Percentiles rank a stretch among this genome's conserved stretches.
Evolutionary conservation across 2,888 invertebrate species (phyloP).

Genomic region (Drosophila anomalata): DNA sequence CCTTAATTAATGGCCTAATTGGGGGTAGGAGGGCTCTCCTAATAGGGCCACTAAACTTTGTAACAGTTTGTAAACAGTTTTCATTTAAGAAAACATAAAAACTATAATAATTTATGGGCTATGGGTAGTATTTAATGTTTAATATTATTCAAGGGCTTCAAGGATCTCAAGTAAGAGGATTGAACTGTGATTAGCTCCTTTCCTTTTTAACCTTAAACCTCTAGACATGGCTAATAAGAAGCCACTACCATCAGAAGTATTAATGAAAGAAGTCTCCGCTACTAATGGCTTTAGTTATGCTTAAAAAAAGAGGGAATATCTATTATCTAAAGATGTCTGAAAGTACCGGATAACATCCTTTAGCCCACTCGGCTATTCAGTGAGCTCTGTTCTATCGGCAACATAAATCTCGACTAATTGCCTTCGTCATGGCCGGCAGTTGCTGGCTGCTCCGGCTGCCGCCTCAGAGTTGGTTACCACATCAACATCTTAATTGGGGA

Average conservation of each 20-base stretch:
- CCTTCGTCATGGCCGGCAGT: constrained; percentile 35
- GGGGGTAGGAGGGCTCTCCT: constrained; percentile 4
- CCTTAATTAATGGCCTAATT: constrained; percentile 36
- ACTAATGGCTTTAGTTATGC: neutral
- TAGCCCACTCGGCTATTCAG: constrained; percentile 33
- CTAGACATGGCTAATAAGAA: no score
- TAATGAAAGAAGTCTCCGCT: neutral
- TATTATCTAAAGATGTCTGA: constrained; percentile 6
- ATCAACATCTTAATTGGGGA: constrained; percentile 66
- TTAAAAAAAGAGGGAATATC: neutral
- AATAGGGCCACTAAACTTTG: neutral
- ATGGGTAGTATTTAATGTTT: no score
- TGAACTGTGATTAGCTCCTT: no score
- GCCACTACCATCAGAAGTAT: neutral
- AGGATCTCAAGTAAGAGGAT: no score
- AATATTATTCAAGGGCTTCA: no score
- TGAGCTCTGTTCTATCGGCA: constrained; percentile 30
- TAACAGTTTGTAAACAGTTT: no score
- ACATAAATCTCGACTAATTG: constrained; percentile 47
- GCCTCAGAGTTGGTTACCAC: constrained; percentile 38
- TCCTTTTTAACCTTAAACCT: no score
- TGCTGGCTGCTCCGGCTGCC: constrained; percentile 10
- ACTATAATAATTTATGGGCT: no score
- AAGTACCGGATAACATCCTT: constrained; percentile 15
- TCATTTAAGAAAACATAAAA: no score